A percentile compares a stretch with the other conserved stretches of the same genome.
Evolutionary conservation across 2,888 invertebrate genomes (phyloP).

Genomic region (Pediacus dermestoides): DNA sequence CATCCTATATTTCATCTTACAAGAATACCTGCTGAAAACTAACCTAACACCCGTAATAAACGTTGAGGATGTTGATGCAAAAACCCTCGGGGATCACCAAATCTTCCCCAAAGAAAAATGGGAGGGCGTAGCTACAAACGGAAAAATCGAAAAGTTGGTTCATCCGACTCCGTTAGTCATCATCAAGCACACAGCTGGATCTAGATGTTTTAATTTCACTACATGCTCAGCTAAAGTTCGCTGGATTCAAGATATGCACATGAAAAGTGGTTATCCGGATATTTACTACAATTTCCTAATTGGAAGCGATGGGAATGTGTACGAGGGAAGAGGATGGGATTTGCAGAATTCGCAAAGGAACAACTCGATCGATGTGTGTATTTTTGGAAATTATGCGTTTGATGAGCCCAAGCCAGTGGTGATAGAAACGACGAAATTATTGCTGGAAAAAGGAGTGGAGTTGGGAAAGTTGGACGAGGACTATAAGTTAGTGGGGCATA

Average conservation of each 20-base stretch:
- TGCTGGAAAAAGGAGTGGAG: conserved; percentile 49
- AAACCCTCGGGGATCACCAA: conserved; percentile 7
- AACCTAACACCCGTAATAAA: no score
- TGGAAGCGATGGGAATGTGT: conserved; percentile 29
- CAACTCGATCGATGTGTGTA: conserved; percentile 49
- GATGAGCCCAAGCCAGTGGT: conserved; percentile 46
- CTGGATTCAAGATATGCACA: conserved; percentile 51
- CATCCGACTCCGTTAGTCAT: conserved; percentile 39
- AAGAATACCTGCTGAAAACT: no score
- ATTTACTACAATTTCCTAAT: conserved; percentile 51
- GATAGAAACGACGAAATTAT: conserved; percentile 47
- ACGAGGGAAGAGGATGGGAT: conserved; percentile 32
- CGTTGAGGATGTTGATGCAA: neutral
- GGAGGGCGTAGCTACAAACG: conserved; percentile 57
- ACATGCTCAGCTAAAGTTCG: conserved; percentile 51
- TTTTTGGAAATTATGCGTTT: conserved; percentile 52
- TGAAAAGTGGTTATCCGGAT: conserved; percentile 48
- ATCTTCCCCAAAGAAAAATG: conserved; percentile 47
- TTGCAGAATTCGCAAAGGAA: conserved; percentile 53
- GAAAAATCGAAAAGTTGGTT: neutral
- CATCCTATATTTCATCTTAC: no score
- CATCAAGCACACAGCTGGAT: conserved; percentile 54
- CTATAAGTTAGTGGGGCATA: conserved; percentile 54
- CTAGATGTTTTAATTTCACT: conserved; percentile 46
- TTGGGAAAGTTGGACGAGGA: conserved; percentile 45